These are phyloP conservation scores for Oncorhynchus gorbuscha DNA, from an alignment of 2,113 vertebrate genomes.

Conservation along the genomic window DNA sequence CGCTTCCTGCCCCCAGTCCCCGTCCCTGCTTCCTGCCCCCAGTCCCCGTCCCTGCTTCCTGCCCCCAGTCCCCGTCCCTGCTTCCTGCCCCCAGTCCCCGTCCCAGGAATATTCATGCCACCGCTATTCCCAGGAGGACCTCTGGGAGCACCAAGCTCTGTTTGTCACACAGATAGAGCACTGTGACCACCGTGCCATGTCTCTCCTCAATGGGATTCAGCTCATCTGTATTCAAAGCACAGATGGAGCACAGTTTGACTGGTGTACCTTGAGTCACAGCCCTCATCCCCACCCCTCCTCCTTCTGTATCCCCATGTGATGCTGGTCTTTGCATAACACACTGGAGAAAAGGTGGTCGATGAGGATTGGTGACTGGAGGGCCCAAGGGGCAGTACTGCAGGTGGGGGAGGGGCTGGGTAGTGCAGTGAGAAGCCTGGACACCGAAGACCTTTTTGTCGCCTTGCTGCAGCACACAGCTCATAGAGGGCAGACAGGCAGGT, in stretches of 20 bases:
- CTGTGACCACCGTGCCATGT: neutral
- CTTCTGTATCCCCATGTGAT: neutral
- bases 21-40: neutral
- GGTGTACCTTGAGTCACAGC: slow-evolving; percentile 7
- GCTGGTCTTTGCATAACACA: neutral
- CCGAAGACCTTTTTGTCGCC: neutral
- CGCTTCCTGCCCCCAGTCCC: too few species aligned
- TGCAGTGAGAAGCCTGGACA: neutral
- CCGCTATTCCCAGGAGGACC: slow-evolving; percentile 19
- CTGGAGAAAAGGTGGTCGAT: neutral
- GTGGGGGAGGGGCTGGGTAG: neutral
- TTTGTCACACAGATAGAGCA: neutral
- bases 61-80: neutral
- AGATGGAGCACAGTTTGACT: slow-evolving; percentile 11
- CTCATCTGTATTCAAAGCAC: slow-evolving; percentile 26
- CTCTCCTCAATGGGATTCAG: neutral
- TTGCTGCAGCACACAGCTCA: neutral
- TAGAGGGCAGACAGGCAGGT: neutral
- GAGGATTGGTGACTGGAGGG: neutral
- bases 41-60: neutral
- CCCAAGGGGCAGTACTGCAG: neutral
- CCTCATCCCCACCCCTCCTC: neutral
- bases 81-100: neutral
- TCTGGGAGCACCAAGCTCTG: slow-evolving; percentile 2
- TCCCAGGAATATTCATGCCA: slow-evolving; percentile 9